Conservation (phyloP, 2,797 vertebrate species). For the Falco novaeseelandiae region DNA sequence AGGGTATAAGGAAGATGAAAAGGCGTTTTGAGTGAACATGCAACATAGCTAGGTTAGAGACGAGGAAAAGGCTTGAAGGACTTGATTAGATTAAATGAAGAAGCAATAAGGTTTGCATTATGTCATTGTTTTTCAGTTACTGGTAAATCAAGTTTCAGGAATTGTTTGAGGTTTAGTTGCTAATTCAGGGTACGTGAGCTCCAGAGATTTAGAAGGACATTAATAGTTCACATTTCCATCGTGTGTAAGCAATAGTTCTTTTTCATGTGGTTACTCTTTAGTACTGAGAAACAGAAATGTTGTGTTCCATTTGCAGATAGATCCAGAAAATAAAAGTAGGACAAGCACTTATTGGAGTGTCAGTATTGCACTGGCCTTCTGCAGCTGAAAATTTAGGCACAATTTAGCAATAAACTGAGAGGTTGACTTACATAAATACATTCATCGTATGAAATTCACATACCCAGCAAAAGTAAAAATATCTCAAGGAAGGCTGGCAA, state of each 20-base stretch:
- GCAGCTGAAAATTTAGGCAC: background rate
- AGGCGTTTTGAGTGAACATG: background rate
- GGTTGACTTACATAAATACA: background rate
- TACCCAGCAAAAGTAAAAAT: background rate
- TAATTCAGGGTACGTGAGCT: background rate
- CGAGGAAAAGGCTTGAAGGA: background rate
- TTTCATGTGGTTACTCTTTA: background rate
- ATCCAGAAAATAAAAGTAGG: background rate
- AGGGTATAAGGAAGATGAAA: background rate
- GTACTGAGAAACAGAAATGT: background rate
- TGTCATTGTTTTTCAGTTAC: conserved; percentile 2
- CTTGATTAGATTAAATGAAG: background rate
- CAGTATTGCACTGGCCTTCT: background rate
- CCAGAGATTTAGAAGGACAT: background rate
- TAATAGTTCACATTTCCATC: background rate
- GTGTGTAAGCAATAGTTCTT: background rate
- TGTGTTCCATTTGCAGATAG: background rate
- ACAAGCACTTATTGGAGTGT: background rate
- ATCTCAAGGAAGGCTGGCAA: background rate
- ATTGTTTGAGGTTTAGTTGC: conserved; percentile 4
- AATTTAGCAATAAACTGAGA: background rate
- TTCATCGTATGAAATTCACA: background rate
- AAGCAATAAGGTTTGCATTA: background rate
- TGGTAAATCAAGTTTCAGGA: background rate
- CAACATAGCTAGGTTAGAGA: background rate